phyloP scores from a whole-genome alignment of 2,797 vertebrate genomes.

The Dermochelys coriacea region DNA sequence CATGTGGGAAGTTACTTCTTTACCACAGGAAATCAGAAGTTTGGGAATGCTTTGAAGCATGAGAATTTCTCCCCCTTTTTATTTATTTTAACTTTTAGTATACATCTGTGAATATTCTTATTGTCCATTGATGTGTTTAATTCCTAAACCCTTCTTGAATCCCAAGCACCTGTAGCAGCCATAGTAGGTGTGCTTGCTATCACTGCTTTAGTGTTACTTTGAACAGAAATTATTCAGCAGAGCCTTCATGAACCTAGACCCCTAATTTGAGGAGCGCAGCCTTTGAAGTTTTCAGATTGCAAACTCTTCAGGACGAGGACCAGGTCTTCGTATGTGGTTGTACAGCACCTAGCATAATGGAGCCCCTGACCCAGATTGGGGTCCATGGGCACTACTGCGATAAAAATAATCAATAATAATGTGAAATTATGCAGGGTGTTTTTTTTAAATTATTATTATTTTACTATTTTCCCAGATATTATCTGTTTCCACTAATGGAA shows the following conservation, averaged over 20 bases:
- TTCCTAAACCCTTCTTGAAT: background rate
- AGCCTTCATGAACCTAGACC: background rate
- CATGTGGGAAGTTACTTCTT: background rate
- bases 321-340: background rate
- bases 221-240: background rate
- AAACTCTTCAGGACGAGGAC: background rate
- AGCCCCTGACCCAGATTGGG: background rate
- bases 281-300: background rate
- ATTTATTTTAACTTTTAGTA: background rate
- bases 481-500: background rate
- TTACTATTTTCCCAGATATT: background rate
- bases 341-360: background rate
- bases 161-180: background rate
- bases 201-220: background rate
- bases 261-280: background rate
- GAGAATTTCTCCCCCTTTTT: background rate
- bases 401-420: background rate
- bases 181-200: background rate
- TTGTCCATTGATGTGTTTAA: background rate
- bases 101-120: background rate
- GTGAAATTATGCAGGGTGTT: background rate
- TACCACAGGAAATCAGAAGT: background rate
- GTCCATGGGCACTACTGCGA: no score
- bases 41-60: background rate
- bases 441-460: no score